Base-by-base conservation (phyloP, 2,113 vertebrate species). In the Myiagra hebetior region DNA sequence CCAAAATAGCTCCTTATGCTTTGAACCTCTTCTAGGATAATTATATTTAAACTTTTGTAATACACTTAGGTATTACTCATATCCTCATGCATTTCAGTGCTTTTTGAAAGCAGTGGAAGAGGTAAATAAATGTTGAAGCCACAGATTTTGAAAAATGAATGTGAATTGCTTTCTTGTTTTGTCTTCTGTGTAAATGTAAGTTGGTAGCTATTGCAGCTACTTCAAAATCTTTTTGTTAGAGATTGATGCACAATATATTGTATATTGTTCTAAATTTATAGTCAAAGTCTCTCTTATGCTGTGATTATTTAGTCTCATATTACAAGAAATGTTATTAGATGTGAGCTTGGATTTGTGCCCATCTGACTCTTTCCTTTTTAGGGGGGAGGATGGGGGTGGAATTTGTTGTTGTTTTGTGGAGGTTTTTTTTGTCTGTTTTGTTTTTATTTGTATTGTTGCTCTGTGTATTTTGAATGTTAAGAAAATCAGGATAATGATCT, bases 361-460 rank as follows among this genome's bases (percentile, higher is more conserved):
- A 0, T 10, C 11, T 0, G 2, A 39, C 6, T 13, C 3, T 10
- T 9, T 10, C 5, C 23, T 15, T 41, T 35, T 39, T 7, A 20
- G 26, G 1, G 9, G 10, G 31, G 8, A 13, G 4, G 5, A 6
- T 33, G 11, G 10, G n/a, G 6, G 5, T 37, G 31, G 21, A 33
- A 27, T 27, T 75, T 42, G 20, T 60, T 26, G 42, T 44, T 39
- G 23, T 59, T 77, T 77, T 69, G 7, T 44, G 44, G 23, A 12
- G 0, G 1, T 26, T 37, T 20, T 46, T 39, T 47, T 42, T 24
- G 21, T 57, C 55, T 9, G 6, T 10, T 47, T 41, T 46, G 7
- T 3, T 31, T 26, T n/a, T 9, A 42, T 76, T 84, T 69, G 28
- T 26, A 30, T 68, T 75, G 8, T 44, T 65, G 10, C 7, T 65